Evolutionary conservation across 2,113 vertebrate genomes (phyloP).

Genomic region (Semnopithecus entellus): DNA sequence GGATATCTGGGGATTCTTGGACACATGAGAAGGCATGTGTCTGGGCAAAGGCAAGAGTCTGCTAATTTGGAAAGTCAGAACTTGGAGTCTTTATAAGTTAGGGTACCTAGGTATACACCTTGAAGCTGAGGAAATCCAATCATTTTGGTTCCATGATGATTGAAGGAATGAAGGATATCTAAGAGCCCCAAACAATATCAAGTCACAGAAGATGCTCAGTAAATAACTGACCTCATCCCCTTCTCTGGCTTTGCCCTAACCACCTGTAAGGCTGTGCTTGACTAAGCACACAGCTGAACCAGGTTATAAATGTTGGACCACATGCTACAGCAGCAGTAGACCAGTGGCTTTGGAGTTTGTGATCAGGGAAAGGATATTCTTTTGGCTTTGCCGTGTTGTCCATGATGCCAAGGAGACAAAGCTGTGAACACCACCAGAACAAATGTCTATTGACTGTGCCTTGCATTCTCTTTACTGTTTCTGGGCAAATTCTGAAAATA

Average conservation of each 20-base stretch:
- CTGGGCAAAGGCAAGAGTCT: background rate
- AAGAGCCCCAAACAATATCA: background rate
- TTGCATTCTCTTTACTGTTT: background rate
- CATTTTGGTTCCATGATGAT: background rate
- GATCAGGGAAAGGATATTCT: background rate
- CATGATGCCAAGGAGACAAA: background rate
- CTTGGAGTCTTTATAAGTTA: background rate
- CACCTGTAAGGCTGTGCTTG: background rate
- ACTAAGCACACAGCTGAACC: background rate
- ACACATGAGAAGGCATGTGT: background rate
- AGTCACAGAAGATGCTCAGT: background rate
- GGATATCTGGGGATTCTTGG: background rate
- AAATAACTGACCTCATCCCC: background rate
- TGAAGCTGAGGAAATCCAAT: background rate
- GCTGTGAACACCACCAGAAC: background rate
- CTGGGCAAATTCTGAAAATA: conserved; percentile 17
- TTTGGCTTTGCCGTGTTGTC: background rate
- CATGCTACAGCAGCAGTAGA: background rate
- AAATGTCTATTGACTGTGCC: background rate
- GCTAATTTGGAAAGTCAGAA: background rate
- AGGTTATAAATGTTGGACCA: background rate
- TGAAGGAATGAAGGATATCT: background rate
- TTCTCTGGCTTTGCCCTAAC: background rate
- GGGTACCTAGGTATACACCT: background rate
- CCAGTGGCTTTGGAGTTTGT: background rate